These are phyloP conservation scores for Plumapathes pennacea DNA, from an alignment of 92 coral and sea anemone species.

Conservation along the genomic window DNA sequence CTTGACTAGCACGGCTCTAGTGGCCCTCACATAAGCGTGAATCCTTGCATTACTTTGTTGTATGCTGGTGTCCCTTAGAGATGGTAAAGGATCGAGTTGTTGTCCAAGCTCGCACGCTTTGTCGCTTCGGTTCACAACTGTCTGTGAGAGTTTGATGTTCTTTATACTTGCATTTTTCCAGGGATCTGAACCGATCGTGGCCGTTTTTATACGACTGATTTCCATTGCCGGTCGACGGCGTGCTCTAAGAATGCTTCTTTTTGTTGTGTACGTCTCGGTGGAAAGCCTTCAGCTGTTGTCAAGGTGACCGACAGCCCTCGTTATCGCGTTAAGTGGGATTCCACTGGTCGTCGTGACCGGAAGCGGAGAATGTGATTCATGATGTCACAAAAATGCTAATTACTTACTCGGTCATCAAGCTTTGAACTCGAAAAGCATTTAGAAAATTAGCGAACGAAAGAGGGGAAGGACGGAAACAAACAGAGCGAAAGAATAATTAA, in stretches of 20 bases:
- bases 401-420: no score
- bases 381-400: no score
- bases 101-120: slow-evolving; percentile 95
- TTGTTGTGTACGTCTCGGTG: slow-evolving; percentile 39
- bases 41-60: slow-evolving; percentile 94
- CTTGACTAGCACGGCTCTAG: slow-evolving; percentile 93
- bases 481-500: no score
- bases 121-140: slow-evolving; percentile 85
- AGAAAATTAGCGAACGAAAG: no score
- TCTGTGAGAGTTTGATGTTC: slow-evolving; percentile 81
- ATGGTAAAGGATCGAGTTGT: slow-evolving; percentile 88
- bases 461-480: no score
- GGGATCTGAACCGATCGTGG: slow-evolving; percentile 92
- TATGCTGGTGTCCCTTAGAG: slow-evolving; percentile 91
- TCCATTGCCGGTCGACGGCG: slow-evolving; percentile 29
- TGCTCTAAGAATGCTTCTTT: slow-evolving; percentile 12
- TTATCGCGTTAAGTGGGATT: no score
- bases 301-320: slow-evolving; percentile 55
- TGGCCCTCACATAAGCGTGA: slow-evolving; percentile 95
- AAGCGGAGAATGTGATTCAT: no score
- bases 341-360: no score
- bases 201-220: slow-evolving; percentile 48
- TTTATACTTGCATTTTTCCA: slow-evolving; percentile 97
- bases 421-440: no score
- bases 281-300: slow-evolving; percentile 43